Conservation (phyloP, 2,888 invertebrate genomes). For the Protonemura montana region DNA sequence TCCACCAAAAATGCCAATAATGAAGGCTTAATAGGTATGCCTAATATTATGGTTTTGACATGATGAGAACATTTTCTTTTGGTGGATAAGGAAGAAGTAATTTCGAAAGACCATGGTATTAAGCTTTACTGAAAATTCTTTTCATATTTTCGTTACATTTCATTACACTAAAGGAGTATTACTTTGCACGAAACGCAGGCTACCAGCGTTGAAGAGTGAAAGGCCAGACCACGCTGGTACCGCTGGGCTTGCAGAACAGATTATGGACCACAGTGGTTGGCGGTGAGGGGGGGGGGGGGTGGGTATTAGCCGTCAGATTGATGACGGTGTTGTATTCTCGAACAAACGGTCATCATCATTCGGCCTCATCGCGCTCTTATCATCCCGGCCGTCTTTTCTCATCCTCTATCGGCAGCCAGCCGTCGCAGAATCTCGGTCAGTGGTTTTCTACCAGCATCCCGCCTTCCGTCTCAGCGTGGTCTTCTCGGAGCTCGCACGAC, state of each 20-base stretch:
- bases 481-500: neutral
- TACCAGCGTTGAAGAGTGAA: neutral
- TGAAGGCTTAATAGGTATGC: neutral
- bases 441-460: neutral
- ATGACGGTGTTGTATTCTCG: neutral
- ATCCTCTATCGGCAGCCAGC: neutral
- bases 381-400: neutral
- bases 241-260: neutral
- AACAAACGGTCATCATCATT: conserved; percentile 7
- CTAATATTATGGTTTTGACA: neutral
- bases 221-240: neutral
- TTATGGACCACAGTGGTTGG: neutral
- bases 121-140: conserved; percentile 2
- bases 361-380: neutral
- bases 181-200: neutral
- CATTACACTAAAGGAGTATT: conserved; percentile 7
- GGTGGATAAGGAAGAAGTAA: neutral
- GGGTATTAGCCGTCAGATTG: neutral
- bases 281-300: neutral
- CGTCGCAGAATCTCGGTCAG: neutral
- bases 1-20: neutral
- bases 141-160: conserved; percentile 12
- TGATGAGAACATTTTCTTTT: neutral
- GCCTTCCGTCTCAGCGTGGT: neutral
- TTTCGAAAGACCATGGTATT: neutral